Evolutionary conservation across 2,888 invertebrate genomes (phyloP), one percentile per base, ranked within the genome.

Genomic region (Phlogophora meticulosa): DNA sequence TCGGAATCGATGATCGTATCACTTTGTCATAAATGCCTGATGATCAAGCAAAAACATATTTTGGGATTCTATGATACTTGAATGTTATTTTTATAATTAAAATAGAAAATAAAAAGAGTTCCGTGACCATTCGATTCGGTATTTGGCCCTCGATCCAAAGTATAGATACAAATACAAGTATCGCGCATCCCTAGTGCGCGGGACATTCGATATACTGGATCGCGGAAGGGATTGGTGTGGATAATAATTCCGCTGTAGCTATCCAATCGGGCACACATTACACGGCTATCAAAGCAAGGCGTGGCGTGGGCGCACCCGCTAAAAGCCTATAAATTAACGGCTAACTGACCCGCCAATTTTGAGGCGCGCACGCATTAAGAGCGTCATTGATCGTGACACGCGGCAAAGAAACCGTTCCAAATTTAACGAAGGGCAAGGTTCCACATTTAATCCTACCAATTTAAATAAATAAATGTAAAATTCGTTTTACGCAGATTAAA

Each of bases 281-380:
- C 82, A 83, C 76, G 84, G 83, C 46, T 61, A 78, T 83, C 83
- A 83, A 72, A 64, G 42, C 65, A 55, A 62, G 62, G 64, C 59
- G 52, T 53, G 20, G 76, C 80, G 85, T 85, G 80, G 85, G 85
- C 75, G 80, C 64, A 40, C 64, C 73, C 74, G 81, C 78, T 78
- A 78, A 85, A 87, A 82, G 75, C 78, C 76, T 82, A 82, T 84
- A 87, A 84, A 87, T 85, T 85, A 82, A 81, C 78, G 76, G 76
- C 67, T 76, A 81, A 81, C 76, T 76, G 81, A 63, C 61, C 49
- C 72, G 61, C 76, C 73, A 73, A 72, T 67, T 76, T 72, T 57
- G 52, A 61, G 42, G 17, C 63, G 61, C 56, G 15, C 10, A 40
- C 56, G 58, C 65, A 56, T 70, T 65, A 64, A 28, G 22, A 58